phyloP scores from a whole-genome alignment of 2,888 invertebrate genomes.

The Abscondita cerata region DNA sequence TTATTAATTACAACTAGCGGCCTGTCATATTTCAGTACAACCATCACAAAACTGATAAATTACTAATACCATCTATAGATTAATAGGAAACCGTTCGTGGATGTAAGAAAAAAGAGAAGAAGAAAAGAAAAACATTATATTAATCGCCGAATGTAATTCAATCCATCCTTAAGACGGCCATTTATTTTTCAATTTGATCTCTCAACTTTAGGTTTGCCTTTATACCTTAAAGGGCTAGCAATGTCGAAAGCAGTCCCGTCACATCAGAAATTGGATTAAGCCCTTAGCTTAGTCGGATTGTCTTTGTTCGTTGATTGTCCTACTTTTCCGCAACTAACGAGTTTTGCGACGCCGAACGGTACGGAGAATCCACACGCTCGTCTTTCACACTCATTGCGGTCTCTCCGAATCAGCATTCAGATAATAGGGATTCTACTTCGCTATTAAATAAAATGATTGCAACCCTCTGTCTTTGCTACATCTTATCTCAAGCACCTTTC shows the following conservation, averaged over 20 bases:
- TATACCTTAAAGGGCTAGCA: slow-evolving; percentile 30
- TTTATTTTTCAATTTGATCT: slow-evolving; percentile 36
- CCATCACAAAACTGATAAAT: slow-evolving; percentile 28
- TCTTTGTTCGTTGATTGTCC: slow-evolving; percentile 38
- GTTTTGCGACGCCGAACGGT: slow-evolving; percentile 33
- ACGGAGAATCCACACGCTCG: slow-evolving; percentile 32
- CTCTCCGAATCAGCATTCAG: slow-evolving; percentile 40
- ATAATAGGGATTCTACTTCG: slow-evolving; percentile 42
- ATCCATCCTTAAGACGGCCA: slow-evolving; percentile 24
- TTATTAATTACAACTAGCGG: slow-evolving; percentile 29
- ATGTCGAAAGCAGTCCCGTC: slow-evolving; percentile 34
- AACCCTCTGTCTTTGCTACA: slow-evolving; percentile 34
- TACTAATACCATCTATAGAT: slow-evolving; percentile 12
- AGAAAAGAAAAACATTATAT: slow-evolving; percentile 25
- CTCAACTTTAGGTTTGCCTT: slow-evolving; percentile 30
- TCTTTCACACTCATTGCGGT: slow-evolving; percentile 39
- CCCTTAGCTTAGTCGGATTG: slow-evolving; percentile 37
- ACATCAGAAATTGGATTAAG: slow-evolving; percentile 38
- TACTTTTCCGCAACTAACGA: slow-evolving; percentile 36
- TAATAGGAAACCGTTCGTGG: slow-evolving; percentile 17
- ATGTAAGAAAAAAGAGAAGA: neutral
- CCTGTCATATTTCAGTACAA: slow-evolving; percentile 24
- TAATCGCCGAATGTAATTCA: slow-evolving; percentile 30
- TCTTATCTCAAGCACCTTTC: slow-evolving; percentile 30
- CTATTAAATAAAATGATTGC: slow-evolving; percentile 45